Evolutionary conservation across 2,888 invertebrate genomes (phyloP), one percentile per base, ranked within the genome.

Genomic region (Byasa hedistus): DNA sequence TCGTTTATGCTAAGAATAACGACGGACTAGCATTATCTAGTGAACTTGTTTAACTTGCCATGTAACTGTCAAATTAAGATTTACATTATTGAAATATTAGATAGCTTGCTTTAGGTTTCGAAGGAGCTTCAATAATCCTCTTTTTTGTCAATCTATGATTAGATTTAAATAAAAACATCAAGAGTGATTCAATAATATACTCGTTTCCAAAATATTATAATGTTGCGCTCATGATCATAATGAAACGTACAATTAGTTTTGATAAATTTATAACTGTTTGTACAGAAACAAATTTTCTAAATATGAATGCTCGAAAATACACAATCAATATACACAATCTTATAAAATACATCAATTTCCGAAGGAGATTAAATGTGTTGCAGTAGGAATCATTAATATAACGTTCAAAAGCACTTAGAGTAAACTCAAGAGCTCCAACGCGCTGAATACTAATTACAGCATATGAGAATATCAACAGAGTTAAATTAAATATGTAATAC

Each of bases 401-500:
- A 48, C 48, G 48, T 48, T n/a, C n/a, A 48, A 19, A 48, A n/a
- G 48, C 48, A 48, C 48, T 48, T n/a, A 48, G 48, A 48, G 19
- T 48, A 54, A 54, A 54, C 52, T 54, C 10, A 23, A 15, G 17
- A 44, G 21, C 44, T 10, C 2, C 44, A 5, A 21, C 39, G 7
- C 23, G 3, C 24, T 51, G 23, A 23, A 60, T 27, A 48, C 39
- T 59, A 59, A 60, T 52, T 44, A n/a, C 44, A 19, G 10, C 19
- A n/a, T n/a, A n/a, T 44, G 52, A 54, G 52, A n/a, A 52, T n/a
- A 52, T 32, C 27, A 60, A 60, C 48, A 48, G 7, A n/a, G 12
- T n/a, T 27, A 21, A 27, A 44, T 62, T 62, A 55, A 23, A 62
- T 39, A 62, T 55, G 56, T 39, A 56, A 39, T 56, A 32, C 32